phyloP scores from a whole-genome alignment of 1,140 invertebrate species.

The Augochlora pura region DNA sequence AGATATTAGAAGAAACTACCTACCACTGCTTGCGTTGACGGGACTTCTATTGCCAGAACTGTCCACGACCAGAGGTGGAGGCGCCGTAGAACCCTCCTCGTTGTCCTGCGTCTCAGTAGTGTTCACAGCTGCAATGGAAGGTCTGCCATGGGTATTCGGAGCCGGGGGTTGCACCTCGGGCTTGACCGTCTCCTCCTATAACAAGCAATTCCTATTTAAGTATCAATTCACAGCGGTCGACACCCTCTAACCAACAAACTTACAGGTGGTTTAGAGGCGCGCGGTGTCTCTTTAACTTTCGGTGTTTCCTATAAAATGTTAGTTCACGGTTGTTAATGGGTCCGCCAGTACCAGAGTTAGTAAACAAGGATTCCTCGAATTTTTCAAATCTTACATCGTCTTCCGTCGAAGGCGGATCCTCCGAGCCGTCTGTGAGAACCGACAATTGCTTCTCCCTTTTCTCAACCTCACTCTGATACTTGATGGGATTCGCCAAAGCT shows the following conservation, averaged over 20 bases:
- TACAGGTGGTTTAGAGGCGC: constrained; percentile 75
- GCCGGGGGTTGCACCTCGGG: constrained; percentile 56
- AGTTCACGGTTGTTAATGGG: constrained; percentile 47
- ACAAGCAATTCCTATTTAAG: constrained; percentile 18
- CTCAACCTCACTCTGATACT: constrained; percentile 96
- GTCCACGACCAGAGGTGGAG: constrained; percentile 62
- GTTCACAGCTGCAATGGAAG: constrained; percentile 71
- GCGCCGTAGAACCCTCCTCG: constrained; percentile 66
- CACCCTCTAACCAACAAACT: constrained; percentile 60
- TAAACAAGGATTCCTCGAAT: background rate
- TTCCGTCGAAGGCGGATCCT: constrained; percentile 77
- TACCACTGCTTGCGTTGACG: constrained; percentile 70
- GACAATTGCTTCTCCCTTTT: constrained; percentile 95
- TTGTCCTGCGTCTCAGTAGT: constrained; percentile 71
- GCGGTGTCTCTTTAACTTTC: constrained; percentile 73
- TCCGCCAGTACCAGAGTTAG: constrained; percentile 20
- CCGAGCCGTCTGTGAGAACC: constrained; percentile 91
- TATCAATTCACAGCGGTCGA: background rate
- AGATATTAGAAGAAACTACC: constrained; percentile 52
- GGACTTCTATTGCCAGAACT: constrained; percentile 73
- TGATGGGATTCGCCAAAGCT: constrained; percentile 97
- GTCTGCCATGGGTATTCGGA: constrained; percentile 72
- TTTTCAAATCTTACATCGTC: constrained; percentile 73
- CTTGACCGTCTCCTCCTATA: constrained; percentile 71
- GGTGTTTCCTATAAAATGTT: constrained; percentile 73